These are phyloP conservation scores for Protophormia terraenovae DNA, from an alignment of 2,888 invertebrate species.

Conservation along the genomic window DNA sequence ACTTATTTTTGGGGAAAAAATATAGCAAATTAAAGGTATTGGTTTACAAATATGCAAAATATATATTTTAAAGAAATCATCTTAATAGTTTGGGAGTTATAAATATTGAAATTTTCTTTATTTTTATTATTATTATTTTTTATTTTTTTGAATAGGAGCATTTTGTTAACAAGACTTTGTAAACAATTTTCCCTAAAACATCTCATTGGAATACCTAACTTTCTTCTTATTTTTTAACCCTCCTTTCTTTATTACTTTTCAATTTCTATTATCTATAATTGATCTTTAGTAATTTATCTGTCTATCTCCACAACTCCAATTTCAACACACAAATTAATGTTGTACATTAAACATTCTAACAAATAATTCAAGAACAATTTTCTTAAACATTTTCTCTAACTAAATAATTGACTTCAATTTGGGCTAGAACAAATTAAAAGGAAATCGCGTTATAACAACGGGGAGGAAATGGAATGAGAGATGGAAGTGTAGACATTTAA, in stretches of 20 bases:
- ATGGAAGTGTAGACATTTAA: slow-evolving; percentile 19
- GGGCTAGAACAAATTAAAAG: neutral
- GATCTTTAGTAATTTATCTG: neutral
- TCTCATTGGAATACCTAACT: neutral
- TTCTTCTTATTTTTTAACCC: neutral
- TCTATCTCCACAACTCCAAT: neutral
- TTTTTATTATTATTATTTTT: no score
- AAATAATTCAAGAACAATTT: slow-evolving; percentile 4
- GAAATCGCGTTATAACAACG: slow-evolving; percentile 8
- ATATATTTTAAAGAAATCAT: no score
- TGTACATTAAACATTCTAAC: neutral
- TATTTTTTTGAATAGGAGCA: no score
- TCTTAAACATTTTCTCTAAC: neutral
- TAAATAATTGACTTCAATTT: slow-evolving; percentile 2
- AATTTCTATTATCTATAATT: neutral
- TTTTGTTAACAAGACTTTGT: no score
- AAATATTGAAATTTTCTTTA: no score
- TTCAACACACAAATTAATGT: neutral
- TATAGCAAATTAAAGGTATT: no score
- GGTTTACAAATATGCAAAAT: no score
- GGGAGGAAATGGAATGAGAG: neutral
- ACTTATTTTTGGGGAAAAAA: no score
- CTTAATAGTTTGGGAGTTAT: no score
- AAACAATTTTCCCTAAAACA: no score
- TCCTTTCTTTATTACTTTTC: neutral